phyloP scores from a whole-genome alignment of 2,888 invertebrate genomes.

The Stegophylla sp. region DNA sequence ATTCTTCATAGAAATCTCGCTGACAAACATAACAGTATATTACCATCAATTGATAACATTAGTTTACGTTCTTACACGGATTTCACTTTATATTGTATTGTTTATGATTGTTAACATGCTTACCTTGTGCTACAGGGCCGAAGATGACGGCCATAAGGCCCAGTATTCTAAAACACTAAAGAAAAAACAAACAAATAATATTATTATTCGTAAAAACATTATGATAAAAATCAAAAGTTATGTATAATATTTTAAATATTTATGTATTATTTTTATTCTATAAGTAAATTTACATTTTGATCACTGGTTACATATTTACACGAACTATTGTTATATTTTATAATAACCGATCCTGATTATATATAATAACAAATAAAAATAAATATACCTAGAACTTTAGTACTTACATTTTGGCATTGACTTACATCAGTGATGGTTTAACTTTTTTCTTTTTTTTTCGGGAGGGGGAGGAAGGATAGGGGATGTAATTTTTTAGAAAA shows the following conservation, averaged over 20 bases:
- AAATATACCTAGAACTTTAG: background rate
- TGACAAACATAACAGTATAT: too few relatives aligned
- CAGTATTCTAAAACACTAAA: constrained; percentile 49
- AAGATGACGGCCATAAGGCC: constrained; percentile 46
- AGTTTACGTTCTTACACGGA: too few relatives aligned
- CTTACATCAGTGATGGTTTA: too few relatives aligned
- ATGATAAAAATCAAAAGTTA: background rate
- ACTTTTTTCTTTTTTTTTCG: too few relatives aligned
- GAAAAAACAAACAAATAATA: background rate
- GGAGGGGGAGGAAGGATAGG: too few relatives aligned
- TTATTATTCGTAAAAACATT: background rate
- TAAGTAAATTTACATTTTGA: too few relatives aligned
- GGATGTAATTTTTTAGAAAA: too few relatives aligned
- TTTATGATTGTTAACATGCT: constrained; percentile 1
- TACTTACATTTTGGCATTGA: constrained; percentile 10
- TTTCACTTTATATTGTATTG: background rate
- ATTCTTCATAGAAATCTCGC: too few relatives aligned
- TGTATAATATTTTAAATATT: background rate
- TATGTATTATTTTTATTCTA: too few relatives aligned
- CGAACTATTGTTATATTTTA: background rate
- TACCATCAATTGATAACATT: too few relatives aligned
- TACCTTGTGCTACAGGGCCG: constrained; percentile 43
- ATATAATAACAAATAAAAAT: background rate
- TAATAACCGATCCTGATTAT: too few relatives aligned
- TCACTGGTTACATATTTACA: background rate